A percentile compares a stretch with the other conserved stretches of the same genome.
These are phyloP conservation scores for Cataglyphis livida DNA, from an alignment of 2,888 invertebrate genomes.

Conservation along the genomic window DNA sequence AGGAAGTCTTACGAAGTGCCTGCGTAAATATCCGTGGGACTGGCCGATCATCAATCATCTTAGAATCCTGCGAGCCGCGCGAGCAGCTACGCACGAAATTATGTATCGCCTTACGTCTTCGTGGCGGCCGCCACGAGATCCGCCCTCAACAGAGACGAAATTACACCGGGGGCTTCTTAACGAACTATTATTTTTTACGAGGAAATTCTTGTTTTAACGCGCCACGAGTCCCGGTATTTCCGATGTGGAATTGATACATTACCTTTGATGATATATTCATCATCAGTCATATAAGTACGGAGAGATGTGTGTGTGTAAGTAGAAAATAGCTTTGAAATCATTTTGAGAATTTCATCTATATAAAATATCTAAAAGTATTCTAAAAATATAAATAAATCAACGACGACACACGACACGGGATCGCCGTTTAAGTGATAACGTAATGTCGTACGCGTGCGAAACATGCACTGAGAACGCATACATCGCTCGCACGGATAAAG, in stretches of 20 bases:
- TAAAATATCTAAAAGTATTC: not conserved
- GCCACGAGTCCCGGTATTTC: not conserved
- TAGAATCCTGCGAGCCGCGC: conserved; percentile 56
- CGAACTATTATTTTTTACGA: conserved; percentile 34
- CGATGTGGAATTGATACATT: not conserved
- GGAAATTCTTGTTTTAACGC: not conserved
- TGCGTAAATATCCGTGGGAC: conserved; percentile 79
- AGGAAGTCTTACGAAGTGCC: conserved; percentile 75
- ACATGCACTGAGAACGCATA: conserved; percentile 27
- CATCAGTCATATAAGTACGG: not conserved
- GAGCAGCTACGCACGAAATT: conserved; percentile 75
- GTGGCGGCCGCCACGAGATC: conserved; percentile 52
- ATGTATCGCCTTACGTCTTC: conserved; percentile 75
- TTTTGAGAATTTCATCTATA: not conserved
- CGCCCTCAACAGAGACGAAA: conserved; percentile 43
- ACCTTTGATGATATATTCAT: not conserved
- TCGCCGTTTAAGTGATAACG: conserved; percentile 31
- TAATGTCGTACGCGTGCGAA: conserved; percentile 39
- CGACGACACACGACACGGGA: not conserved
- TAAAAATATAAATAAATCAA: conserved; percentile 13
- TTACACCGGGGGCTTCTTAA: conserved; percentile 33
- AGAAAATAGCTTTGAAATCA: not conserved
- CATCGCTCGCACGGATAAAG: conserved; percentile 67
- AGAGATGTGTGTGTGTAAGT: not conserved
- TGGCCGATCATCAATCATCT: conserved; percentile 83